phyloP scores from a whole-genome alignment of 2,113 vertebrate species.

The Entosphenus tridentatus region DNA sequence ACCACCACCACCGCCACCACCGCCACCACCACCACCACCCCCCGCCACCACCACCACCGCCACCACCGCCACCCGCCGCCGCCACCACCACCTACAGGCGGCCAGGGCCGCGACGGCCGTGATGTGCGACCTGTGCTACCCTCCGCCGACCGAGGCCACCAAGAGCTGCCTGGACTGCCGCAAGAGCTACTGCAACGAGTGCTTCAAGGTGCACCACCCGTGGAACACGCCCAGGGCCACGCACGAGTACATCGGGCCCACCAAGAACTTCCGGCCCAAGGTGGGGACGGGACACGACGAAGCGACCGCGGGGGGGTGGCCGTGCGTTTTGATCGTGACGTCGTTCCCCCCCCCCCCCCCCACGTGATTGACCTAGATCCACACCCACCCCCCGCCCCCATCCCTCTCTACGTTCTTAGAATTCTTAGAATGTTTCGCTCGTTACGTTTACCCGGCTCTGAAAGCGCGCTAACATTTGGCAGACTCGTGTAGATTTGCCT shows the following conservation, averaged over 20 bases:
- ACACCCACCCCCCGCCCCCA: fast-evolving
- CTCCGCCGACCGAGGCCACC: slow-evolving; percentile 57
- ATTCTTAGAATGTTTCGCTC: no score
- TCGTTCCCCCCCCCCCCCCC: background rate
- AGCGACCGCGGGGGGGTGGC: no score
- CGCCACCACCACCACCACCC: no score
- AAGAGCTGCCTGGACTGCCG: slow-evolving; percentile 87
- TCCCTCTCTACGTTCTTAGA: fast-evolving
- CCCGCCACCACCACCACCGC: no score
- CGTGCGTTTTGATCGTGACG: no score
- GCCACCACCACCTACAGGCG: background rate
- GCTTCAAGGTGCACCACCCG: slow-evolving; percentile 91
- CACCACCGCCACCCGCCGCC: no score
- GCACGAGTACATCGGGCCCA: slow-evolving; percentile 70
- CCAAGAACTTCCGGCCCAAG: slow-evolving; percentile 78
- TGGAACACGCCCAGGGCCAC: slow-evolving; percentile 89
- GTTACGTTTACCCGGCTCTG: background rate
- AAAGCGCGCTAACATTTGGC: background rate
- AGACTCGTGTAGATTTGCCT: background rate
- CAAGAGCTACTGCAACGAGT: slow-evolving; percentile 84
- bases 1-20: no score
- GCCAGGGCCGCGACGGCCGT: slow-evolving; percentile 39
- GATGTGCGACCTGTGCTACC: slow-evolving; percentile 78
- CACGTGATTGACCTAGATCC: background rate
- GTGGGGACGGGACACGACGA: slow-evolving; percentile 16